Conservation (phyloP, 2,888 invertebrate species). For the Leptopilina myrica region DNA sequence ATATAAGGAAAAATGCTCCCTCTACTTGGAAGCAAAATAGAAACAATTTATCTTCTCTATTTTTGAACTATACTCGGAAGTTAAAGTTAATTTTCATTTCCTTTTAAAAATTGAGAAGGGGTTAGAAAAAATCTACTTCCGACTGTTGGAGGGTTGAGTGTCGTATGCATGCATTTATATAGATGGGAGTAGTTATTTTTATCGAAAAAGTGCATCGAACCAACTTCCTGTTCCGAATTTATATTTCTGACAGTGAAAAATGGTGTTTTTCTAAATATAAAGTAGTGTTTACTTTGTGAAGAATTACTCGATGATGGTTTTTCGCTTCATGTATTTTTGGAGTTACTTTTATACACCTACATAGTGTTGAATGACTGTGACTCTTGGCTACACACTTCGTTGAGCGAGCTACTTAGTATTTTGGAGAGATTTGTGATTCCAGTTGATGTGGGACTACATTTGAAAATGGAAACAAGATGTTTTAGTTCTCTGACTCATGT, state of each 20-base stretch:
- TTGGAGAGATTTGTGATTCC: constrained; percentile 13
- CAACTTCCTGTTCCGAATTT: constrained; percentile 3
- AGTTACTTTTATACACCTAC: neutral
- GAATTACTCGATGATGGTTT: constrained; percentile 23
- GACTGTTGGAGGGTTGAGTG: neutral
- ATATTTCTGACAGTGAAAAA: constrained; percentile 9
- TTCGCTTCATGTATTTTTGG: constrained; percentile 29
- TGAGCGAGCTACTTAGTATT: constrained; percentile 18
- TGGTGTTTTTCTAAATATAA: constrained; percentile 31
- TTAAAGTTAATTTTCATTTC: too few species aligned
- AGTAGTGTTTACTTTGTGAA: constrained; percentile 13
- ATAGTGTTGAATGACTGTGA: neutral
- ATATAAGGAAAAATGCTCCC: too few species aligned
- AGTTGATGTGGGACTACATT: constrained; percentile 22
- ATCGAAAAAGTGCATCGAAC: constrained; percentile 27
- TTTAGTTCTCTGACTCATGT: constrained; percentile 25
- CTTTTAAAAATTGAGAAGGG: too few species aligned
- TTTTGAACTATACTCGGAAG: too few species aligned
- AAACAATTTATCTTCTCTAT: too few species aligned
- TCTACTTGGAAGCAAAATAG: too few species aligned
- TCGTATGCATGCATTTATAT: neutral
- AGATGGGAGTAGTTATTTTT: neutral
- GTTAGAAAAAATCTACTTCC: too few species aligned
- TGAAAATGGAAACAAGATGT: constrained; percentile 29
- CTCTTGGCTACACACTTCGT: neutral